Conservation (phyloP, 2,113 vertebrate genomes). For the Lepidothrix coronata region DNA sequence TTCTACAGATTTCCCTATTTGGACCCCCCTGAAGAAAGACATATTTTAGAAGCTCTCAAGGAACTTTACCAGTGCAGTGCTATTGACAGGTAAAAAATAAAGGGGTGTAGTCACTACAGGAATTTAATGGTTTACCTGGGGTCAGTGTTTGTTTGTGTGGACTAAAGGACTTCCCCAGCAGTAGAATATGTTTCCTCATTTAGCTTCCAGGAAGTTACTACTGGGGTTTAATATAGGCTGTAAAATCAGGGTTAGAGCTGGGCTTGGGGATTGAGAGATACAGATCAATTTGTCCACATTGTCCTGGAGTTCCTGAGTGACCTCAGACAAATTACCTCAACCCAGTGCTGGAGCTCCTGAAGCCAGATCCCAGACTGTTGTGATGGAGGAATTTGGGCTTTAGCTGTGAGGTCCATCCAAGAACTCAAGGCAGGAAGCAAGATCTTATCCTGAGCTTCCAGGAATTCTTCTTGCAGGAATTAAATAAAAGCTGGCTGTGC, state of each 20-base stretch:
- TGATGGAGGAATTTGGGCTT: background rate
- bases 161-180: background rate
- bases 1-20: constrained; percentile 90
- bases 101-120: background rate
- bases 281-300: background rate
- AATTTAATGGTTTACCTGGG: background rate
- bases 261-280: background rate
- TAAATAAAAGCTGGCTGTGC: background rate
- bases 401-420: background rate
- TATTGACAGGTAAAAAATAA: constrained; percentile 87
- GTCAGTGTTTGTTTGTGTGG: background rate
- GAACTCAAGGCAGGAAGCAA: background rate
- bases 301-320: background rate
- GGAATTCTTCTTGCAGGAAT: background rate
- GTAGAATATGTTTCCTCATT: background rate
- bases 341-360: background rate
- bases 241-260: background rate
- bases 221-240: background rate
- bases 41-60: constrained; percentile 92
- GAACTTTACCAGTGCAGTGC: constrained; percentile 93
- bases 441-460: constrained; percentile 38
- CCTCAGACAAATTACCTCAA: background rate
- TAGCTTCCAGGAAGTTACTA: background rate
- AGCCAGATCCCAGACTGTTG: background rate
- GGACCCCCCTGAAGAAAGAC: constrained; percentile 91